Evolutionary conservation across 2,888 invertebrate genomes (phyloP), one percentile per base, ranked within the genome.

Genomic region (Leuctra nigra): DNA sequence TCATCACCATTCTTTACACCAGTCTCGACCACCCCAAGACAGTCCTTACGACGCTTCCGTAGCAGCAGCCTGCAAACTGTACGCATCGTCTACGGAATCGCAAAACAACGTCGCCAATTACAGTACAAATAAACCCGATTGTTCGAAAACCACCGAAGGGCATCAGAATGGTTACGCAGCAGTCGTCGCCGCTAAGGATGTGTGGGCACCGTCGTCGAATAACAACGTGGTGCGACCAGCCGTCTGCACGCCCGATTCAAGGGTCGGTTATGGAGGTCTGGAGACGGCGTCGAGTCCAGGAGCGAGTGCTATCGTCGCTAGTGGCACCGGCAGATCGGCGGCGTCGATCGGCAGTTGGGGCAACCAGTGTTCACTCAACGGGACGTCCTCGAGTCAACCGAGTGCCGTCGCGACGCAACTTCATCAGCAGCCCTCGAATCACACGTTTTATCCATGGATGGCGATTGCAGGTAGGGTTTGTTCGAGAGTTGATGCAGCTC

Each of bases 401-500:
- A 58, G 62, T 56, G 62, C 67, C 11, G 80, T 80, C 63, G 83
- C 86, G 53, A 88, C 89, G 67, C 91, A 87, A 71, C 86, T 91
- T 65, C 91, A 91, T 75, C 78, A 77, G 71, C 92, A 92, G 76
- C 89, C 90, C 77, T 82, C 87, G 74, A 84, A 83, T 77, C 92
- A 93, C 82, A 92, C 92, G 71, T 94, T 94, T 80, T 94, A 94
- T 78, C 94, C 94, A 68, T 94, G 94, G 94, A 94, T 94, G 94
- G 93, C 93, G 77, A 93, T 94, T 81, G 93, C 93, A 93, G 94
- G 94, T 93, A 76, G 86, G 90, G 81, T 65, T 61, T n/a, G n/a
- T n/a, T n/a, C n/a, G n/a, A n/a, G n/a, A 29, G 29, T 29, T 29
- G 7, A 29, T 29, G 29, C 6, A 29, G 29, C 29, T 29, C 29